Percentiles rank a stretch among this genome's conserved stretches.
Evolutionary conservation across 1,140 invertebrate genomes (phyloP).

Genomic region (Lepeophtheirus salmonis): DNA sequence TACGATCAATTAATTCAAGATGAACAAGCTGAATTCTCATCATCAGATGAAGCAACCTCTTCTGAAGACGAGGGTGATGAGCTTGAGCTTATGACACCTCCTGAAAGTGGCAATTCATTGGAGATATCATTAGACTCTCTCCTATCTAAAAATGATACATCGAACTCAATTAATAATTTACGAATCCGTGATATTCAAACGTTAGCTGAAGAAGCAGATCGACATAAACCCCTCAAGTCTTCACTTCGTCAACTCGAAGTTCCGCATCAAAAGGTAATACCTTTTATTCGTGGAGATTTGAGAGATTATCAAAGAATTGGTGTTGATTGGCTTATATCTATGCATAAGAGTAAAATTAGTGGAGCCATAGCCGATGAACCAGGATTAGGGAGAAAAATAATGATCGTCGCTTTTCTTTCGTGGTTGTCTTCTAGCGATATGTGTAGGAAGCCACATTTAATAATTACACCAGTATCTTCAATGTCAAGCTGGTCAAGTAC

Average conservation of each 20-base stretch:
- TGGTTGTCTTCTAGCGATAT: not conserved
- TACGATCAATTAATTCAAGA: not conserved
- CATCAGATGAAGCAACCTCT: not conserved
- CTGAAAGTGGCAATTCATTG: not conserved
- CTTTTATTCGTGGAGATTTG: not conserved
- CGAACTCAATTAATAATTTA: not conserved
- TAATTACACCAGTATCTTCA: not conserved
- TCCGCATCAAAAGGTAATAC: not conserved
- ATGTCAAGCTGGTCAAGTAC: not conserved
- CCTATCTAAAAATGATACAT: not conserved
- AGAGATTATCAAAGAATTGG: not conserved
- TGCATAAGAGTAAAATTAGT: not conserved
- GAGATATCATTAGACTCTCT: not conserved
- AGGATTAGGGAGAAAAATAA: not conserved
- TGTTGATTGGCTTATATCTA: not conserved
- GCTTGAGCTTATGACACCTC: not conserved
- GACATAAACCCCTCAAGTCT: not conserved
- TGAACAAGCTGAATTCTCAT: not conserved
- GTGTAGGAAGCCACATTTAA: not conserved
- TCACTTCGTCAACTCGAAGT: not conserved
- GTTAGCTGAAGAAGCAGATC: not conserved
- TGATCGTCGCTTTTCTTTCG: conserved; percentile 4
- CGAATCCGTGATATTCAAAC: not conserved
- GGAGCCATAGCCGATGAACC: not conserved
- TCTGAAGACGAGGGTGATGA: not conserved